Evolutionary conservation across 2,888 invertebrate genomes (phyloP).

Genomic region (Calameuta pallipes): DNA sequence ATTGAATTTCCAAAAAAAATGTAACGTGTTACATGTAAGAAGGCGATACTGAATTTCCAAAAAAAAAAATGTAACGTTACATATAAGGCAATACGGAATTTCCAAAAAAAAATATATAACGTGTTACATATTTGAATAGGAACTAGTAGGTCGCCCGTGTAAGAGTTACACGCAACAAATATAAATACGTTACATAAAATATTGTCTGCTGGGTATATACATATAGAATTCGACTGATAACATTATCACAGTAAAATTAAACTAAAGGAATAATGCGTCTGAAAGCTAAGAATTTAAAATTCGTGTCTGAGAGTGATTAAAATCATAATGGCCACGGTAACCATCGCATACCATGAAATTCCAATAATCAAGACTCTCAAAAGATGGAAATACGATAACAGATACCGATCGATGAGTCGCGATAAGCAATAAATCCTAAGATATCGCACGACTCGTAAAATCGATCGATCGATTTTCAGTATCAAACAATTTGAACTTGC

Average conservation of each 20-base stretch:
- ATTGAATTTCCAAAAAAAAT: too few species aligned
- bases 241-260: conserved; percentile 35
- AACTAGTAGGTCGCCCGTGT: too few species aligned
- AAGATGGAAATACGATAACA: neutral
- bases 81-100: too few species aligned
- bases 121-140: too few species aligned
- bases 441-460: neutral
- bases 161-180: too few species aligned
- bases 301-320: neutral
- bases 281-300: neutral
- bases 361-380: neutral
- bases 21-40: too few species aligned
- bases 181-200: too few species aligned
- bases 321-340: neutral
- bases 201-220: too few species aligned
- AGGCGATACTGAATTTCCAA: too few species aligned
- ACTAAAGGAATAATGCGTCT: conserved; percentile 34
- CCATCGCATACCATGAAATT: neutral
- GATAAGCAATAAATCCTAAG: neutral
- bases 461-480: neutral
- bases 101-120: too few species aligned
- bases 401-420: neutral
- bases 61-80: too few species aligned
- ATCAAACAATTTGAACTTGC: neutral
- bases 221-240: neutral